A percentile compares a stretch with the other conserved stretches of the same genome.
Evolutionary conservation across 2,888 invertebrate genomes (phyloP).

Genomic region (Amblyteles armatorius): DNA sequence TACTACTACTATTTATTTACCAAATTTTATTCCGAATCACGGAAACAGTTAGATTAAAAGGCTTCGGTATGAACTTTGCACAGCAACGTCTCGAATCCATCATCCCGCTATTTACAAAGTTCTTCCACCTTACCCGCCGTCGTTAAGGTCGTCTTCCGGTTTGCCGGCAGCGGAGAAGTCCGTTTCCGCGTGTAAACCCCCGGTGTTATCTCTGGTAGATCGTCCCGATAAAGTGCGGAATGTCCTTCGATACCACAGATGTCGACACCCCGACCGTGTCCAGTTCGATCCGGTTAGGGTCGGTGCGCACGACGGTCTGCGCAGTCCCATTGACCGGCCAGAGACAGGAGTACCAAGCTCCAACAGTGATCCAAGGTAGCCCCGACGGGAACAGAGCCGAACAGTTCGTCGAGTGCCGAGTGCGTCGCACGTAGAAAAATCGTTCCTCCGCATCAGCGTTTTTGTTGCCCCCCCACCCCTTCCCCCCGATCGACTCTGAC

Average conservation of each 20-base stretch:
- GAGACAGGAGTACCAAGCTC: slow-evolving; percentile 70
- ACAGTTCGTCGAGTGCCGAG: slow-evolving; percentile 66
- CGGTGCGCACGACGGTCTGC: slow-evolving; percentile 79
- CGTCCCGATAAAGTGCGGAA: neutral
- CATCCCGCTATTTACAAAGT: too few species aligned
- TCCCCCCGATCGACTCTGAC: slow-evolving; percentile 18
- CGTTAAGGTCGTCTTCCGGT: neutral
- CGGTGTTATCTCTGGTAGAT: neutral
- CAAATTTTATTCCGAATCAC: too few species aligned
- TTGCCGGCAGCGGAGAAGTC: slow-evolving; percentile 37
- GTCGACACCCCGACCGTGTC: slow-evolving; percentile 77
- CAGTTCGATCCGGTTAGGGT: slow-evolving; percentile 74
- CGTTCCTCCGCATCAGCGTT: slow-evolving; percentile 47
- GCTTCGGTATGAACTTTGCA: too few species aligned
- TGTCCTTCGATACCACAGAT: slow-evolving; percentile 72
- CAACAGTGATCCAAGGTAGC: slow-evolving; percentile 81
- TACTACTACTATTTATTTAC: too few species aligned
- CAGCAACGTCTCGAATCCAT: too few species aligned
- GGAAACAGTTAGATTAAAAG: too few species aligned
- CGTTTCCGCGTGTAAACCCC: slow-evolving; percentile 1
- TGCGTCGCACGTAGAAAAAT: slow-evolving; percentile 63
- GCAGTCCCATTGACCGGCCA: slow-evolving; percentile 82
- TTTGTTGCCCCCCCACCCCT: slow-evolving; percentile 43
- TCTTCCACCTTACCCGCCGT: neutral
- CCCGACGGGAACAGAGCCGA: slow-evolving; percentile 75